These are phyloP conservation scores for Magallana angulata DNA, from an alignment of 1,140 invertebrate genomes.

Conservation along the genomic window DNA sequence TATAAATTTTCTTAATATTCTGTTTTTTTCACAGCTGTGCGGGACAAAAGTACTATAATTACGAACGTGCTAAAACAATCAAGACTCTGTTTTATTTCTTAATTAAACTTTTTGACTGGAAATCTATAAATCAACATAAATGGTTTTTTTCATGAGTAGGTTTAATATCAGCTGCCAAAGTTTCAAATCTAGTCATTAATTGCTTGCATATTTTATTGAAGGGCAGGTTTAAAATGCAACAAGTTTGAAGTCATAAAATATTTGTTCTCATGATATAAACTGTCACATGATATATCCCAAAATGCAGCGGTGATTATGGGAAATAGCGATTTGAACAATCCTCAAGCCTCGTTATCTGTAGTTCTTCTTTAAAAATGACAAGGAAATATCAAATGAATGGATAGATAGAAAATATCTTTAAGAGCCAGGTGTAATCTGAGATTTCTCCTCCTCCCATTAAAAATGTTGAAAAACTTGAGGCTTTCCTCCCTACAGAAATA, in stretches of 20 bases:
- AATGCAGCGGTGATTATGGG: slow-evolving; percentile 29
- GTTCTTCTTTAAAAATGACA: slow-evolving; percentile 32
- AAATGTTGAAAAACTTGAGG: not conserved
- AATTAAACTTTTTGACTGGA: slow-evolving; percentile 13
- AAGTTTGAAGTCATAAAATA: slow-evolving; percentile 7
- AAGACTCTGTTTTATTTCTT: not conserved
- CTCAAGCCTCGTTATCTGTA: slow-evolving; percentile 21
- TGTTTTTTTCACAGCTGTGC: not conserved
- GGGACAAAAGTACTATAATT: not conserved
- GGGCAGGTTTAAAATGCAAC: slow-evolving; percentile 8
- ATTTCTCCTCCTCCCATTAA: slow-evolving; percentile 30
- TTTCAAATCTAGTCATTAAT: slow-evolving; percentile 2
- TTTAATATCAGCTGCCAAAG: slow-evolving; percentile 5
- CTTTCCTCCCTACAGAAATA: slow-evolving; percentile 32
- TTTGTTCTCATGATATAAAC: slow-evolving; percentile 10
- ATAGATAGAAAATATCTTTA: slow-evolving; percentile 1
- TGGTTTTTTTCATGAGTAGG: not conserved
- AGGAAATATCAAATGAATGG: slow-evolving; percentile 28
- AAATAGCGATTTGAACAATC: slow-evolving; percentile 16
- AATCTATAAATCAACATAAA: not conserved
- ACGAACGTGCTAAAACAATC: not conserved
- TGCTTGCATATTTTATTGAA: not conserved
- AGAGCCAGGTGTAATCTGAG: slow-evolving; percentile 17
- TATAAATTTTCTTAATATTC: too few relatives aligned
- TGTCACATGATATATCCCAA: slow-evolving; percentile 28